Evolutionary conservation across 2,888 invertebrate genomes (phyloP), one percentile per base, ranked within the genome.

Genomic region (Dinocampus coccinellae): DNA sequence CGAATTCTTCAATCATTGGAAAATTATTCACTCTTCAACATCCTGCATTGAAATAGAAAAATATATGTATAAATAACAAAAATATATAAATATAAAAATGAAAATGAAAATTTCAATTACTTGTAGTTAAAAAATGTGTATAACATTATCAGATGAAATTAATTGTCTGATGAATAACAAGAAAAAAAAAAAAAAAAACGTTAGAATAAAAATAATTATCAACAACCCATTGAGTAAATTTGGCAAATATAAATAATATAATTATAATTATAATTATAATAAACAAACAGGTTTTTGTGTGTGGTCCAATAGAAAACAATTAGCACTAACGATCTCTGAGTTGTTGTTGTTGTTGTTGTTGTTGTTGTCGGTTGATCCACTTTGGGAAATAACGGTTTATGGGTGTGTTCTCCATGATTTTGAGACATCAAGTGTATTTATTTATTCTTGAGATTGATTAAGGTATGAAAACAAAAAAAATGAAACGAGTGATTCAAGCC

Each of bases 271-370:
- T n/a, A n/a, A n/a, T n/a, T n/a, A n/a, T n/a, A n/a, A 20, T 16
- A 9, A 29, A 61, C 1, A 34, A 69, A 63, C 36, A 55, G 63
- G 55, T 69, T 53, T 39, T 69, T 52, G 16, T 20, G 58, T 20
- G 34, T 20, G 62, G 47, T 22, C 16, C 26, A 16, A 69, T 34
- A 53, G 52, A 68, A 67, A 47, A 16, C 22, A 34, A 60, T 69
- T 60, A 60, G 34, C 20, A 34, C 16, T 34, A 20, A 60, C 34
- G 33, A 34, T 60, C 20, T 60, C 10, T 57, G 36, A 7, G 7
- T 47, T 16, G 47, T 13, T 42, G 42, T 16, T 47, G 29, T 3
- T 29, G 3, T 4, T n/a, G n/a, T 4, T 29, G 29, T 7, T 29
- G 3, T 3, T 4, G 29, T n/a, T n/a, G n/a, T n/a, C 16, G 33